Evolutionary conservation across 2,113 vertebrate genomes (phyloP), one percentile per base, ranked within the genome.

Genomic region (Anarhynchus alexandrinus): DNA sequence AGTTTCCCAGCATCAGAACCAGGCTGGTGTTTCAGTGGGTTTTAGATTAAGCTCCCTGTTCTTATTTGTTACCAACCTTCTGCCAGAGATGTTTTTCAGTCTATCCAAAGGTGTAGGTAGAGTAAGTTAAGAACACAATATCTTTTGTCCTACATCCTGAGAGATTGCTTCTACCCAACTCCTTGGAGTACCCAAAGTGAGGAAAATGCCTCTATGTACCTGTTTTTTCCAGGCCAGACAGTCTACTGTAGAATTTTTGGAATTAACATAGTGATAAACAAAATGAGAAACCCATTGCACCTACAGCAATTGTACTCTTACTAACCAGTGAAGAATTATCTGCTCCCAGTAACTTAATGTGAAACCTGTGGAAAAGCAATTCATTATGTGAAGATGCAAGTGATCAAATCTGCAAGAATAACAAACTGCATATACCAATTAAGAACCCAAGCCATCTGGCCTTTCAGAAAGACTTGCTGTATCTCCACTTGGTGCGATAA

Each of bases 381-480:
- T 87, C 16, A 81, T 93, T 93, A 62, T 76, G 58, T 76, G 57
- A 83, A 82, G 71, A 94, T 85, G 79, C 95, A 78, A 83, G 51
- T 2, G 4, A 92, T 92, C 45, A 86, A 71, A 93, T 96, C 91
- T 88, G 74, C 65, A 90, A 59, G n/a, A 97, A 88, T 84, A 96
- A 93, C 51, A 95, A 92, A 94, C 88, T 84, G n/a, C n/a, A 88
- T 77, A 88, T 64, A 83, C 79, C 87, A 96, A 83, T 96, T 96
- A 97, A 84, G 93, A 84, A 76, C 11, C 38, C 30, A 80, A 95
- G 77, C 95, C 96, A 97, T 96, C 95, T 97, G 96, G 76, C 79
- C 76, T 70, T 95, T 94, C 82, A 85, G 45, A 30, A 91, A 90
- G 76, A 45, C 88, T 96, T 80, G 32, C 65, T 92, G 51, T 71